Conservation (phyloP, 2,113 vertebrate species). For the Nothoprocta perdicaria region DNA sequence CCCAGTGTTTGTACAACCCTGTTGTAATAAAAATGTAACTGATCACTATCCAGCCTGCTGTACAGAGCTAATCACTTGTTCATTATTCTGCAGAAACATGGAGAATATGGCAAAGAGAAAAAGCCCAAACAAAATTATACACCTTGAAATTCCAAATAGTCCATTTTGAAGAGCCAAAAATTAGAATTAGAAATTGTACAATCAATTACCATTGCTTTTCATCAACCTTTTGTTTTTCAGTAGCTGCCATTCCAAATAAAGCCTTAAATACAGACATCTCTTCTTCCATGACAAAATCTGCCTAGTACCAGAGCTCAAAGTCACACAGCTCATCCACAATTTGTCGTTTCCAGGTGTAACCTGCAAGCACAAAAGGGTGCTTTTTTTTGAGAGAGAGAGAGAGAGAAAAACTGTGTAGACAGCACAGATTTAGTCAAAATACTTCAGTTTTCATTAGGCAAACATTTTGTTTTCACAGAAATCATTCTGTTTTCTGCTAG, state of each 20-base stretch:
- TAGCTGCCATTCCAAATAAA: not conserved
- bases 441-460: not conserved
- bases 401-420: not conserved
- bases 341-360: not conserved
- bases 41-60: not conserved
- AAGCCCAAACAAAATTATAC: not conserved
- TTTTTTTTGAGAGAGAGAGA: not conserved
- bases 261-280: not conserved
- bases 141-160: not conserved
- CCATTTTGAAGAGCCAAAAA: not conserved
- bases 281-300: not conserved
- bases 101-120: not conserved
- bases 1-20: not conserved
- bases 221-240: not conserved
- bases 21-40: not conserved
- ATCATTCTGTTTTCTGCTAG: not conserved
- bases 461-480: not conserved
- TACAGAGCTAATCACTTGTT: not conserved
- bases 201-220: not conserved
- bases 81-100: not conserved
- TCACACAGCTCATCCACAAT: not conserved
- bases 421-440: not conserved
- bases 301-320: not conserved
- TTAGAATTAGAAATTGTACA: not conserved
- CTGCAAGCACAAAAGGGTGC: not conserved